Base-by-base conservation (phyloP, 2,888 invertebrate genomes). In the Caenorhabditis virilis region DNA sequence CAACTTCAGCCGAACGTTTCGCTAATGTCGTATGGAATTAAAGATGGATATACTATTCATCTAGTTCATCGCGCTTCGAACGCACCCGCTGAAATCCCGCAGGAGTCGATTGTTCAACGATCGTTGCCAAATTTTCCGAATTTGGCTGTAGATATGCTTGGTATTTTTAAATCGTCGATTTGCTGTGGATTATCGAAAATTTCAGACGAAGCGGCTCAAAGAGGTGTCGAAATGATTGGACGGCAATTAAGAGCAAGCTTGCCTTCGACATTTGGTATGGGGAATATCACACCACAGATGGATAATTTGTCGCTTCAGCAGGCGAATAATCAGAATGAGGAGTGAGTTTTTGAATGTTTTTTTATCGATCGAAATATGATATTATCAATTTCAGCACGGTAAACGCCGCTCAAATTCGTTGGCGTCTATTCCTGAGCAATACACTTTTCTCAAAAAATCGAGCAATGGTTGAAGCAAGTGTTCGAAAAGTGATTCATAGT, bases 1-100 rank as follows among this genome's bases (percentile, higher is more conserved):
- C 58, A 57, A 3, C 18, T 61, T 13, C 7, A 25, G 1, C 23
- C 52, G 1, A 18, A 25, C 1, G 1, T 2, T 13, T 53, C 52
- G 0, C n/a, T 65, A 4, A 18, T 26, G 9, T 26, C 26, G 1
- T 43, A 45, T n/a, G 53, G 60, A n/a, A 43, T 65, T 15, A n/a
- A 16, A 2, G 38, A 56, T 35, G 65, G 65, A 20, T 49, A 53
- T 7, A 57, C 56, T 11, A 56, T 65, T 4, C 65, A 65, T 42
- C 13, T 65, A 6, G 56, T 60, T 1, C 45, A 65, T 15, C 18
- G 65, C 26, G 18, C 53, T 11, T 45, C 35, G 13, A 23, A 30
- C 6, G 20, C 30, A 30, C 13, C 30, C 6, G n/a, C n/a, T n/a
- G n/a, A n/a, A n/a, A n/a, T n/a, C n/a, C n/a, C n/a, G n/a, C n/a